Conservation (phyloP, 2,888 invertebrate genomes). For the Argyresthia albistria region DNA sequence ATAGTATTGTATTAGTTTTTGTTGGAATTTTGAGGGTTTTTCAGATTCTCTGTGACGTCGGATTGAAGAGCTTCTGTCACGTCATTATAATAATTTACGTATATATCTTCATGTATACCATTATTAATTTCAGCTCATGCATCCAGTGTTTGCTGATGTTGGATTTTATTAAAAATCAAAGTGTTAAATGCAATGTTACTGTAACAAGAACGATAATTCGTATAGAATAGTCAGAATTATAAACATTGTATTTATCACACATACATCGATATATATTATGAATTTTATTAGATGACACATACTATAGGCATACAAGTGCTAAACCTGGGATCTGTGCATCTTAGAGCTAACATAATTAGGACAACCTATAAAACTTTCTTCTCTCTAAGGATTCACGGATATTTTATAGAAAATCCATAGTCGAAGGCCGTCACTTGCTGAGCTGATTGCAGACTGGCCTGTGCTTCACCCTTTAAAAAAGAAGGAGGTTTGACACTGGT, state of each 20-base stretch:
- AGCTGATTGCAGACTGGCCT: slow-evolving; percentile 98
- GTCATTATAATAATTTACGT: slow-evolving; percentile 45
- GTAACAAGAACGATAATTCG: neutral
- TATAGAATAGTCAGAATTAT: neutral
- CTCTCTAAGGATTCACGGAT: slow-evolving; percentile 47
- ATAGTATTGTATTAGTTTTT: slow-evolving; percentile 38
- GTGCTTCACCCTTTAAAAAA: slow-evolving; percentile 86
- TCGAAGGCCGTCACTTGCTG: slow-evolving; percentile 92
- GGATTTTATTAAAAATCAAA: slow-evolving; percentile 39
- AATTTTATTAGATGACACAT: neutral
- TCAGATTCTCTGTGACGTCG: slow-evolving; percentile 56
- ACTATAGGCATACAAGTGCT: neutral
- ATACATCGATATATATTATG: slow-evolving; percentile 6
- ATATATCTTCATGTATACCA: slow-evolving; percentile 42
- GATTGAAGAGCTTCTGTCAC: slow-evolving; percentile 65
- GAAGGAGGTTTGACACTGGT: slow-evolving; percentile 85
- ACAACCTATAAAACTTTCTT: slow-evolving; percentile 1
- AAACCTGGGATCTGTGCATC: neutral
- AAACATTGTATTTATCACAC: slow-evolving; percentile 10
- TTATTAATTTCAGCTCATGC: slow-evolving; percentile 61
- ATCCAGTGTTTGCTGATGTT: slow-evolving; percentile 63
- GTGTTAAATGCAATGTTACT: slow-evolving; percentile 11
- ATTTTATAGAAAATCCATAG: slow-evolving; percentile 68
- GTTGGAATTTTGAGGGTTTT: slow-evolving; percentile 48
- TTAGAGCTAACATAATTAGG: neutral